Evolutionary conservation across 2,113 vertebrate genomes (phyloP).

Genomic region (Verasper variegatus): DNA sequence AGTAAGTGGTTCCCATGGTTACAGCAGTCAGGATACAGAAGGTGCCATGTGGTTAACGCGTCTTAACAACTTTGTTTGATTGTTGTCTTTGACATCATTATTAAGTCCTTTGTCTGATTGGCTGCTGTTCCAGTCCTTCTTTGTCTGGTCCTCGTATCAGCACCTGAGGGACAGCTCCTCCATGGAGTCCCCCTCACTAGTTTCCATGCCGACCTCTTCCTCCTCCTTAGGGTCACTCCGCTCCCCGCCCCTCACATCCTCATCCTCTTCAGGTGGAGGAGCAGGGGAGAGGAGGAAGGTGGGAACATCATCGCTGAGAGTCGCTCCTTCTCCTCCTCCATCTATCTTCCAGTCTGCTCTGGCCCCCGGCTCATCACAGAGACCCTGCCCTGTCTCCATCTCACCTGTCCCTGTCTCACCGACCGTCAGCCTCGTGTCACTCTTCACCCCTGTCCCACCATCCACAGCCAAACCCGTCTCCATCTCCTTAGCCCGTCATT

Average conservation of each 20-base stretch:
- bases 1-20: not conserved
- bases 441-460: not conserved
- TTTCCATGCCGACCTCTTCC: conserved; percentile 44
- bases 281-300: not conserved
- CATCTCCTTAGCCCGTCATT: not conserved
- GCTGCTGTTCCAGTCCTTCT: not conserved
- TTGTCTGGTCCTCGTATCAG: conserved; percentile 34
- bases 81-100: not conserved
- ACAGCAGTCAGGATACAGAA: conserved; percentile 12
- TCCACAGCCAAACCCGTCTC: conserved; percentile 12
- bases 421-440: not conserved
- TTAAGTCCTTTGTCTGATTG: not conserved
- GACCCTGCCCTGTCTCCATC: conserved; percentile 12
- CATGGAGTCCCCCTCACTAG: not conserved
- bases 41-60: not conserved
- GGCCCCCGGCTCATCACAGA: not conserved
- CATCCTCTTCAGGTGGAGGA: not conserved
- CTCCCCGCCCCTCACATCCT: conserved; percentile 20
- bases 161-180: conserved; percentile 49
- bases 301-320: not conserved
- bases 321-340: conserved; percentile 20
- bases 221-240: not conserved
- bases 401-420: conserved; percentile 3
- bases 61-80: not conserved
- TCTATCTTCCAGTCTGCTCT: conserved; percentile 16